Conservation (phyloP, 1,140 invertebrate genomes). For the Meloidogyne chitwoodi region DNA sequence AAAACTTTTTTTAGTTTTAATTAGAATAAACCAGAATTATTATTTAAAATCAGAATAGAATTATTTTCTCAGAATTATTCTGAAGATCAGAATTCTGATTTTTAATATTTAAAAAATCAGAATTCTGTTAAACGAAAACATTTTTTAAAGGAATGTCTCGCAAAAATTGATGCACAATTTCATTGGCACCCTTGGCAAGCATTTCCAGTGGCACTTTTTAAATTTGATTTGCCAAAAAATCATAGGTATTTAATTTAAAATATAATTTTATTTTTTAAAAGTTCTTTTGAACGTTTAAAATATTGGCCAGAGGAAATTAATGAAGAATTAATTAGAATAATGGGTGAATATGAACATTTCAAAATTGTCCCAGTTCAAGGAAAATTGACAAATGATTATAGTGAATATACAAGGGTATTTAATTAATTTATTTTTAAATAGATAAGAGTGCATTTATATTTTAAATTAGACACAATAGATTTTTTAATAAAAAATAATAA, state of each 20-base stretch:
- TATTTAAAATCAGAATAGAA: neutral
- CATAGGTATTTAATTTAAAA: neutral
- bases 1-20: too few species aligned
- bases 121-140: neutral
- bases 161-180: constrained; percentile 21
- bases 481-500: too few species aligned
- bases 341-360: constrained; percentile 19
- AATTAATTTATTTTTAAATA: neutral
- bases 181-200: constrained; percentile 35
- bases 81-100: neutral
- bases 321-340: constrained; percentile 11
- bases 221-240: constrained; percentile 1
- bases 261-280: neutral
- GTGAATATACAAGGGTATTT: constrained; percentile 21
- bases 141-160: constrained; percentile 17
- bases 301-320: neutral
- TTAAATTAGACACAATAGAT: too few species aligned
- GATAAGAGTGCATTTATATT: too few species aligned
- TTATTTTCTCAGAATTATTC: neutral
- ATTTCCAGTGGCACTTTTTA: constrained; percentile 29
- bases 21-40: neutral
- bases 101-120: neutral
- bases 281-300: neutral
- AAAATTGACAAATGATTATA: constrained; percentile 16
- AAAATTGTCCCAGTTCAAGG: constrained; percentile 7